Base-by-base conservation (phyloP, 2,797 vertebrate genomes). In the Tokudaia muenninki region DNA sequence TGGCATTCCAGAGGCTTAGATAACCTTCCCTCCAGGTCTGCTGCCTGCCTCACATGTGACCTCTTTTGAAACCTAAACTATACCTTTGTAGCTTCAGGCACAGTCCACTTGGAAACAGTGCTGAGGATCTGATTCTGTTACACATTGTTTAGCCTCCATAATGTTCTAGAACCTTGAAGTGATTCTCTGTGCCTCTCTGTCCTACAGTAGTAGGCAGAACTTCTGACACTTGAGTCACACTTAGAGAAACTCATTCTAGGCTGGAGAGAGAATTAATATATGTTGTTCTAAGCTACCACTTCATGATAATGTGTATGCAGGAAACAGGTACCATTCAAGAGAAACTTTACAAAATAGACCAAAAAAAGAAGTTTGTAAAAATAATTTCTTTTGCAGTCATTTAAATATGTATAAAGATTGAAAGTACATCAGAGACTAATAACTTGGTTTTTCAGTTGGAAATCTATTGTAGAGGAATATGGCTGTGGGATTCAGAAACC, bases 381-480 rank as follows among this genome's bases (percentile, higher is more conserved):
- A 63, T 65, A 19, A n/a, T 81, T 95, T 94, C 47, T 93, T 95
- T 84, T 84, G 37, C 50, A 97, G 47, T n/a, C 21, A 57, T 88
- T 97, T 19, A 94, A 90, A 93, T 92, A 84, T 44, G 16, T 57
- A 81, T 90, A 63, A 67, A 86, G 31, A 34, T 72, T 94, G 26
- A 94, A 93, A 94, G 70, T 90, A 50, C 57, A 81, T 84, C 26
- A 21, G 59, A 90, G 10, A 90, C 50, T 55, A 83, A 74, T 11
- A 92, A 22, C 22, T 61, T 52, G 41, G 65, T 21, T 4, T 61
- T 75, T 37, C 4, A 37, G 57, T 57, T 91, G 57, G 10, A 87
- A 91, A 86, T 70, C 31, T 75, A 75, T 5, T 84, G 22, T 63
- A 37, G 59, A 79, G 59, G 75, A 24, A 24, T 37, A 21, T n/a